phyloP scores from a whole-genome alignment of 1,140 invertebrate species.

The Drosophila simulans region DNA sequence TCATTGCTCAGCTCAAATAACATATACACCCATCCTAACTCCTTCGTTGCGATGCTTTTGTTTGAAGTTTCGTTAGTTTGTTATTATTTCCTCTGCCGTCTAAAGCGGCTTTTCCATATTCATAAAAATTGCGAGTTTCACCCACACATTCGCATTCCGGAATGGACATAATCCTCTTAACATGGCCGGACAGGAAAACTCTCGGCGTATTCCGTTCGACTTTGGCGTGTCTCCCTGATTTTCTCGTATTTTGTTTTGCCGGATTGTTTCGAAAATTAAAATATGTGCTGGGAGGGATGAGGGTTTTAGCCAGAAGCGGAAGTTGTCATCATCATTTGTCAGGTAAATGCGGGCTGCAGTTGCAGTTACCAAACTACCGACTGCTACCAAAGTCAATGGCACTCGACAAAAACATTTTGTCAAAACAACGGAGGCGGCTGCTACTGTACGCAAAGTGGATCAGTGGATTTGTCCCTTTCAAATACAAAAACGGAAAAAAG shows the following conservation, averaged over 20 bases:
- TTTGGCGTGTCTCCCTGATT: conserved; percentile 40
- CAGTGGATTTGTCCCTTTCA: conserved; percentile 67
- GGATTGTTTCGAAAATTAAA: conserved; percentile 79
- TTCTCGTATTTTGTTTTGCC: conserved; percentile 54
- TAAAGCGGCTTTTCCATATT: conserved; percentile 79
- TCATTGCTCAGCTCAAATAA: conserved; percentile 74
- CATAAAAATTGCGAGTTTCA: conserved; percentile 78
- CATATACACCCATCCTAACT: conserved; percentile 39
- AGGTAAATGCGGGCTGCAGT: conserved; percentile 48
- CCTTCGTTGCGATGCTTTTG: conserved; percentile 50
- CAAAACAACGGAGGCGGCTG: conserved; percentile 76
- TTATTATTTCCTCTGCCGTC: conserved; percentile 55
- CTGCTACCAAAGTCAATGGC: conserved; percentile 69
- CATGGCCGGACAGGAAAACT: conserved; percentile 51
- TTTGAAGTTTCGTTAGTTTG: conserved; percentile 74
- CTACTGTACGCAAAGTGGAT: conserved; percentile 80
- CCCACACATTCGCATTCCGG: conserved; percentile 39
- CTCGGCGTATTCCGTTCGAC: conserved; percentile 58
- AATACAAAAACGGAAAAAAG: conserved; percentile 13
- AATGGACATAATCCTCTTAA: conserved; percentile 72
- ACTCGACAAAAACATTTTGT: conserved; percentile 81
- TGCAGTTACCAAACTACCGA: conserved; percentile 22
- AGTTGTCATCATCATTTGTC: conserved; percentile 55
- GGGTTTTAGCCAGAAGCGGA: conserved; percentile 39
- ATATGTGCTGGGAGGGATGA: conserved; percentile 58